Evolutionary conservation across 2,888 invertebrate genomes (phyloP), one percentile per base, ranked within the genome.

Genomic region (Leuctra nigra): DNA sequence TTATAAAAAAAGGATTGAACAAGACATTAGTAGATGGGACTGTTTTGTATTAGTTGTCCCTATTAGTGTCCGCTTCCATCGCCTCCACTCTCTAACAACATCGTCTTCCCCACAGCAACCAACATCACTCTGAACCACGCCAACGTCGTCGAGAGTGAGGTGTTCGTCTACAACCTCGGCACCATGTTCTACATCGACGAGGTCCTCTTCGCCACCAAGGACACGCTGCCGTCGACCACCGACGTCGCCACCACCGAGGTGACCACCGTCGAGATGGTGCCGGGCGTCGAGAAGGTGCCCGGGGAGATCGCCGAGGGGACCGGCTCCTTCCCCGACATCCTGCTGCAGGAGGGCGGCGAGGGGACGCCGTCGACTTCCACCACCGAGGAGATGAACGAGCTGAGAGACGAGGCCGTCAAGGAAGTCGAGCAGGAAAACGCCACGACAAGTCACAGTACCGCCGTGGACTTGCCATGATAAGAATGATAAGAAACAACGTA

Each of bases 151-250:
- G 79, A 81, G 67, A 77, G 77, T 63, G 81, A 82, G 68, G 76
- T 81, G 20, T 82, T 81, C 65, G 81, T 82, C 36, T 82, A 82
- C 68, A 82, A 82, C 67, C 68, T 82, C 63, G 82, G 82, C 46
- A 82, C 81, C 57, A 81, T 82, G 80, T 81, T 79, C 68, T 81
- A 78, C 65, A 74, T 82, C 57, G 78, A 81, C 64, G 77, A 77
- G 63, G 75, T 82, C 56, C 69, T 82, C 6, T 80, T 79, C 66
- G 71, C 56, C 11, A 56, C 54, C 22, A 54, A 53, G 36, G 54
- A 56, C 14, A 58, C 55, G 29, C 41, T 61, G 53, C 55, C 59
- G 11, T 16, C 14, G 18, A 53, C 57, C 41, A 59, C 55, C 18
- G 61, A 57, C 4, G 23, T 39, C 16, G 24, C 55, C 14, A 35